Evolutionary conservation across 2,113 vertebrate genomes (phyloP), one percentile per base, ranked within the genome.

Genomic region (Lepus timidus): DNA sequence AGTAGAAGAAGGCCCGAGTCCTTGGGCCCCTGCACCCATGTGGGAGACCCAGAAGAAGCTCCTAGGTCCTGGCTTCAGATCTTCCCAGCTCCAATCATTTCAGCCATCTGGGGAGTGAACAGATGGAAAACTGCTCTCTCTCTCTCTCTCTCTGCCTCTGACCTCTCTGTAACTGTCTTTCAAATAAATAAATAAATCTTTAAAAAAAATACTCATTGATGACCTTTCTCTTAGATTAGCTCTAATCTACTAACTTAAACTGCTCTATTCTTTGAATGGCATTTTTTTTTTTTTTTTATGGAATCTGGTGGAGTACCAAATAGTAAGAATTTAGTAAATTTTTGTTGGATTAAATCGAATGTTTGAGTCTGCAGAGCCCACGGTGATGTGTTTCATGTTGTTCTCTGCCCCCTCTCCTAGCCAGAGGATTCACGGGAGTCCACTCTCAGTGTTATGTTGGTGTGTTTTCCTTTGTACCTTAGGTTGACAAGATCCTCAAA

Each of bases 401-500:
- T 2, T 84, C 16, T 62, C 11, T 5, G 3, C 33, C 25, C 88
- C 44, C 55, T 55, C 79, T 27, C 52, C 75, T 25, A 1, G 14
- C 33, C n/a, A 49, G 44, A 86, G 11, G 10, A 36, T 44, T 80
- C 88, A 22, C 9, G 19, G 44, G 1, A 62, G 6, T 79, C 33
- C 36, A 13, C 5, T 55, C 25, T 82, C 27, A 71, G 7, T 31
- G 36, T 79, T 52, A 31, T 0, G 20, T 93, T 97, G 4, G 0
- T 90, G 95, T 88, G 74, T 90, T 86, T 90, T 9, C 44, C 2
- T 90, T 97, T 81, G 89, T 90, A 62, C 86, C 80, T 22, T 97
- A 99, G 99, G 99, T 99, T 94, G 99, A 99, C 97, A 99, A 99
- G 97, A 99, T 99, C 95, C 80, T 99, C 83, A 99, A 99, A 97